These are phyloP conservation scores for Notospermus geniculatus DNA, from an alignment of 1,140 invertebrate genomes.

Conservation along the genomic window DNA sequence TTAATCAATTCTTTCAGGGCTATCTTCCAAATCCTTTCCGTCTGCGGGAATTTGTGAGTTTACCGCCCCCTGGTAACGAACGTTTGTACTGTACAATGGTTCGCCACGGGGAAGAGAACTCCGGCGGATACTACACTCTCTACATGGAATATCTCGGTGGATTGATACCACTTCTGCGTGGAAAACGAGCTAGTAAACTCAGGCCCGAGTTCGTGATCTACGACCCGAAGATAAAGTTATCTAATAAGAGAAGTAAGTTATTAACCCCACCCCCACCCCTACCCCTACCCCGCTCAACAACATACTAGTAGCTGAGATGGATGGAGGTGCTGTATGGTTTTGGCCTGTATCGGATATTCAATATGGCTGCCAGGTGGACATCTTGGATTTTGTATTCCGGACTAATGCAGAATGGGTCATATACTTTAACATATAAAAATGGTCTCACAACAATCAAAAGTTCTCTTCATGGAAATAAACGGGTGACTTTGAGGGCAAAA, in stretches of 20 bases:
- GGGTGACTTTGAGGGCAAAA: no score
- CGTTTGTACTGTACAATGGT: constrained; percentile 95
- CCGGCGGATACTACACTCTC: constrained; percentile 85
- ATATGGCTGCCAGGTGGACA: no score
- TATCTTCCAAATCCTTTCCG: constrained; percentile 86
- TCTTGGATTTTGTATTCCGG: no score
- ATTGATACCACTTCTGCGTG: constrained; percentile 91
- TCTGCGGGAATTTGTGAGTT: constrained; percentile 88
- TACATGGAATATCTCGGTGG: constrained; percentile 95
- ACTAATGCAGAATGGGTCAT: no score
- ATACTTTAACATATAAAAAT: no score
- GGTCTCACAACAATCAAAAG: no score
- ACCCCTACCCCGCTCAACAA: no score
- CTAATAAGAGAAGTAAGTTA: constrained; percentile 21
- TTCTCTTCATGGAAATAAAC: no score
- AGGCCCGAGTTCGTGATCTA: constrained; percentile 98
- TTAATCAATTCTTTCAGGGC: constrained; percentile 72
- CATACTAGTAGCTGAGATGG: no score
- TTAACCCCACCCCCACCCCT: no score
- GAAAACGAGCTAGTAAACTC: constrained; percentile 92
- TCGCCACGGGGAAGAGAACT: constrained; percentile 77
- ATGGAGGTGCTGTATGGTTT: no score
- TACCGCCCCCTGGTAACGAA: constrained; percentile 78
- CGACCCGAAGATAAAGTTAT: constrained; percentile 67
- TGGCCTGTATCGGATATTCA: no score